These are phyloP conservation scores for Apodemus agrarius DNA, from an alignment of 2,797 vertebrate genomes.

Conservation along the genomic window DNA sequence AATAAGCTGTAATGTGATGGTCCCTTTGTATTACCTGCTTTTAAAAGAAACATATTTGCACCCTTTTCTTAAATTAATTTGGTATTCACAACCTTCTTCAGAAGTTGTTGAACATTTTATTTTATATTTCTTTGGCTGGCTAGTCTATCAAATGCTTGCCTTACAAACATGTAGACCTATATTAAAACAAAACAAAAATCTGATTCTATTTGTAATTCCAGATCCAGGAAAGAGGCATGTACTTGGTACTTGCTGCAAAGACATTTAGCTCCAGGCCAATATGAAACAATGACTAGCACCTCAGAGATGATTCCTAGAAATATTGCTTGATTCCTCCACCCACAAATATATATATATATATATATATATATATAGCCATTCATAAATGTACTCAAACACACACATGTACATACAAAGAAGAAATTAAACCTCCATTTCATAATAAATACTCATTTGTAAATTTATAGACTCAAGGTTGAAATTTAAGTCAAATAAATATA, in stretches of 20 bases:
- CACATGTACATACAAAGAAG: background rate
- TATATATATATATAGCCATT: background rate
- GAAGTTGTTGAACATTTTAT: background rate
- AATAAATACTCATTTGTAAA: background rate
- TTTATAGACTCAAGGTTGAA: background rate
- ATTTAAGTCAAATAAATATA: background rate
- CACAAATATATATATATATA: background rate
- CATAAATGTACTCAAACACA: background rate
- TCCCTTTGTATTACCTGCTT: background rate
- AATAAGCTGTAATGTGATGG: background rate
- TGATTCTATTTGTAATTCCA: background rate
- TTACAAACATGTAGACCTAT: background rate
- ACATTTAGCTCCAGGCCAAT: background rate
- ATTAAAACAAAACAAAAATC: background rate
- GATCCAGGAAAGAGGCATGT: background rate
- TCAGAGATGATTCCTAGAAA: background rate
- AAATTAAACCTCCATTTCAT: background rate
- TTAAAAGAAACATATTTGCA: background rate
- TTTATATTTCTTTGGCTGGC: background rate
- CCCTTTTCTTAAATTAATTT: background rate
- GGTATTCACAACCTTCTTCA: background rate
- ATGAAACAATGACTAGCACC: background rate
- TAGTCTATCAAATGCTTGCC: background rate
- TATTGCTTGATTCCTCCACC: background rate
- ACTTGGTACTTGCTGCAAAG: background rate